phyloP scores from a whole-genome alignment of 1,140 invertebrate species.

The Musca vetustissima region DNA sequence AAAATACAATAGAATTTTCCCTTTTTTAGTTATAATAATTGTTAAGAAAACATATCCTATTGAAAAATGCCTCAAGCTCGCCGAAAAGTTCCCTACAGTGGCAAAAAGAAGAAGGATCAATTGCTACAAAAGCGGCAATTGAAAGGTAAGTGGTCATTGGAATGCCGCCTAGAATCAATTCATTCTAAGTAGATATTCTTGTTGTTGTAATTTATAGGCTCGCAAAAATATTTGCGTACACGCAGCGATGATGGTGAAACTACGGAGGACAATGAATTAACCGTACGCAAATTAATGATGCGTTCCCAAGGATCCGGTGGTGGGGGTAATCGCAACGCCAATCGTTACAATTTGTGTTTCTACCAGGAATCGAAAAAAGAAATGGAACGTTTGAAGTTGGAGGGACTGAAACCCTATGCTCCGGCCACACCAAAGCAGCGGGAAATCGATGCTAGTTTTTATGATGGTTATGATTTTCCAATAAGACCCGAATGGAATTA shows the following conservation, averaged over 20 bases:
- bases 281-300: slow-evolving; percentile 52
- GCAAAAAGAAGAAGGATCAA: slow-evolving; percentile 89
- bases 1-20: no score
- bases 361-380: slow-evolving; percentile 72
- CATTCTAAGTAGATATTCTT: no score
- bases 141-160: slow-evolving; percentile 46
- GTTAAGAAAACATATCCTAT: no score
- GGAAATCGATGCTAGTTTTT: slow-evolving; percentile 71
- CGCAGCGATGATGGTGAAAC: slow-evolving; percentile 48
- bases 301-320: slow-evolving; percentile 46
- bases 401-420: slow-evolving; percentile 63
- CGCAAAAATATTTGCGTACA: slow-evolving; percentile 20
- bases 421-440: slow-evolving; percentile 62
- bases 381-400: slow-evolving; percentile 65
- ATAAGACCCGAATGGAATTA: slow-evolving; percentile 81
- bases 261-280: slow-evolving; percentile 59
- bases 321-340: slow-evolving; percentile 50
- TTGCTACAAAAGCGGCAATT: slow-evolving; percentile 74
- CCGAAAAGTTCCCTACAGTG: slow-evolving; percentile 80
- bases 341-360: slow-evolving; percentile 75
- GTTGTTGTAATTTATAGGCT: neutral
- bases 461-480: slow-evolving; percentile 76
- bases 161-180: neutral
- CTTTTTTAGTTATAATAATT: no score
- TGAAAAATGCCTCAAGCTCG: slow-evolving; percentile 44